Conservation (phyloP, 2,888 invertebrate genomes). For the Hesperia comma region DNA sequence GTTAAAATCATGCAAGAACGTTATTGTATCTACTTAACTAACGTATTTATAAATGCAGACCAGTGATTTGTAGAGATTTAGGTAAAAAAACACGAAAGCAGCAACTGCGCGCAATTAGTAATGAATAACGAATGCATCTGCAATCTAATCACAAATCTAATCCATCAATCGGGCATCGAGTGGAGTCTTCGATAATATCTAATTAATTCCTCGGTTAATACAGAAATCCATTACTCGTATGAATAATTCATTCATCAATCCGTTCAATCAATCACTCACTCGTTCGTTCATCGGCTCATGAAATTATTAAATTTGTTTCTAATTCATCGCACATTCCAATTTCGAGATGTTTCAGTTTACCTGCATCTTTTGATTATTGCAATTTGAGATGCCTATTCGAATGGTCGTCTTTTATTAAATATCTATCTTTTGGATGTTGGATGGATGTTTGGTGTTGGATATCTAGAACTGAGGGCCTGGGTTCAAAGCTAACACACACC, state of each 20-base stretch:
- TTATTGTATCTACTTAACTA: too few species aligned
- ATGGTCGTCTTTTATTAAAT: too few species aligned
- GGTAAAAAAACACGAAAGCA: neutral
- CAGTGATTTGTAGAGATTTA: neutral
- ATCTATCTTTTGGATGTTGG: too few species aligned
- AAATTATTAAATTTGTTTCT: conserved; percentile 36
- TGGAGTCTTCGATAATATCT: conserved; percentile 21
- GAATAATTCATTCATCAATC: conserved; percentile 34
- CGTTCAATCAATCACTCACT: conserved; percentile 35
- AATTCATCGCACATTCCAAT: conserved; percentile 32
- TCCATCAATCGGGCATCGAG: conserved; percentile 12
- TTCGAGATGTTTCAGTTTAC: conserved; percentile 13
- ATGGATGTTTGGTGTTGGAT: too few species aligned
- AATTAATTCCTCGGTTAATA: conserved; percentile 21
- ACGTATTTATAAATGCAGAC: too few species aligned
- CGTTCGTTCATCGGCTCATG: conserved; percentile 32
- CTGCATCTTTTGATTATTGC: neutral
- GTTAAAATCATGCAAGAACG: too few species aligned
- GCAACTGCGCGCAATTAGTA: neutral
- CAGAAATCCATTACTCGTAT: conserved; percentile 22
- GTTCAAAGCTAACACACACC: too few species aligned
- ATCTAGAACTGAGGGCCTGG: too few species aligned
- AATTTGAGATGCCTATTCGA: neutral
- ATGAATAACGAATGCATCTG: conserved; percentile 4
- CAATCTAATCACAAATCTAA: conserved; percentile 8